Evolutionary conservation across 2,888 invertebrate species (phyloP).

Genomic region (Phaedon cochleariae): DNA sequence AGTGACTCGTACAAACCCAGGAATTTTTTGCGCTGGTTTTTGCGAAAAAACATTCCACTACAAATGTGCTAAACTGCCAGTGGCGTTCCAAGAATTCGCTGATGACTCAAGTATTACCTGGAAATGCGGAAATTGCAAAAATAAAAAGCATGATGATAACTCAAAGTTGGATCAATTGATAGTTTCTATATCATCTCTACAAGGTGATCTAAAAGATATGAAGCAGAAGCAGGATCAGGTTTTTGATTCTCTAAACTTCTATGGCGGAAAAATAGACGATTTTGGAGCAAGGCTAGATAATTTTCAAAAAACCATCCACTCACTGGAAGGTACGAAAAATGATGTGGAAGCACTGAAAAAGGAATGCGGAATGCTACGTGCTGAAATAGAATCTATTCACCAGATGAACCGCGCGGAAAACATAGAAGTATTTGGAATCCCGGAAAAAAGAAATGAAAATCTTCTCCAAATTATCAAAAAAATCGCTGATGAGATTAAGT

Average conservation of each 20-base stretch:
- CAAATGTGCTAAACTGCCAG: constrained; percentile 7
- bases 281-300: constrained; percentile 3
- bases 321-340: not conserved
- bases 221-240: constrained; percentile 7
- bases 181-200: not conserved
- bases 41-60: not conserved
- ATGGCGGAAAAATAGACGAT: constrained; percentile 11
- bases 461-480: not conserved
- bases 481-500: not conserved
- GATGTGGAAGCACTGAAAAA: constrained; percentile 8
- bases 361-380: constrained; percentile 1
- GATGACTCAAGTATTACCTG: no score
- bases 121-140: not conserved
- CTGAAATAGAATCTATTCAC: constrained; percentile 9
- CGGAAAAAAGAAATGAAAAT: constrained; percentile 12
- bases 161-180: constrained; percentile 15
- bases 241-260: constrained; percentile 10
- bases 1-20: not conserved
- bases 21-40: not conserved
- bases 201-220: constrained; percentile 7
- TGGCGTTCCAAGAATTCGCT: no score
- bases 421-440: constrained; percentile 9
- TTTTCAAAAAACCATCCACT: constrained; percentile 11
- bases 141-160: not conserved
- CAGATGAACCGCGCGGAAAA: constrained; percentile 6